phyloP scores from a whole-genome alignment of 2,888 invertebrate genomes.

The Pheosia gnoma region DNA sequence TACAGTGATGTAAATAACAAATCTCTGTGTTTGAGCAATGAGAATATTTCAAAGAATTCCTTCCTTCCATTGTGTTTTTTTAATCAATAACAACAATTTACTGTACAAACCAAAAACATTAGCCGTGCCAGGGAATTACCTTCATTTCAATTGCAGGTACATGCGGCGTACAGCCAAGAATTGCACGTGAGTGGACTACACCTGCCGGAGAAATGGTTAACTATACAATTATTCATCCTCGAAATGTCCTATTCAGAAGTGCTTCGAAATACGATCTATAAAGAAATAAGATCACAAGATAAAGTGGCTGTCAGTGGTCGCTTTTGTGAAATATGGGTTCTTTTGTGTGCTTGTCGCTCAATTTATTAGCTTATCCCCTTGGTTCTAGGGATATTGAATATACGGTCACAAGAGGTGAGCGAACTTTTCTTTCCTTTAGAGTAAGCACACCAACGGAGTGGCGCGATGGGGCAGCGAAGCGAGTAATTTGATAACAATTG shows the following conservation, averaged over 20 bases:
- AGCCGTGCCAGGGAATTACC: too few relatives aligned
- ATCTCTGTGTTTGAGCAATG: too few relatives aligned
- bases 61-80: too few relatives aligned
- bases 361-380: conserved; percentile 3
- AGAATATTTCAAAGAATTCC: too few relatives aligned
- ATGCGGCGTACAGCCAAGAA: neutral
- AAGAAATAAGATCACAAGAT: conserved; percentile 1
- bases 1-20: too few relatives aligned
- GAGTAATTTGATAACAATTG: too few relatives aligned
- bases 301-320: conserved; percentile 1
- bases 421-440: neutral
- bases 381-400: neutral
- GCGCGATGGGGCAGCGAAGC: too few relatives aligned
- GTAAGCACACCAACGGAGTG: too few relatives aligned
- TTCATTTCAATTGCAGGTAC: too few relatives aligned
- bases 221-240: neutral
- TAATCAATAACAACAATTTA: too few relatives aligned
- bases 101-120: too few relatives aligned
- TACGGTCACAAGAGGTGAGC: neutral
- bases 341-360: neutral
- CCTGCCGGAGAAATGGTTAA: neutral
- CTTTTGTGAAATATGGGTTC: conserved; percentile 2
- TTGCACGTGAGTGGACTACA: neutral
- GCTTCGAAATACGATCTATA: neutral
- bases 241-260: neutral